A percentile compares a stretch with the other conserved stretches of the same genome.
These are phyloP conservation scores for Mus pahari DNA, from an alignment of 2,113 vertebrate genomes.

Conservation along the genomic window DNA sequence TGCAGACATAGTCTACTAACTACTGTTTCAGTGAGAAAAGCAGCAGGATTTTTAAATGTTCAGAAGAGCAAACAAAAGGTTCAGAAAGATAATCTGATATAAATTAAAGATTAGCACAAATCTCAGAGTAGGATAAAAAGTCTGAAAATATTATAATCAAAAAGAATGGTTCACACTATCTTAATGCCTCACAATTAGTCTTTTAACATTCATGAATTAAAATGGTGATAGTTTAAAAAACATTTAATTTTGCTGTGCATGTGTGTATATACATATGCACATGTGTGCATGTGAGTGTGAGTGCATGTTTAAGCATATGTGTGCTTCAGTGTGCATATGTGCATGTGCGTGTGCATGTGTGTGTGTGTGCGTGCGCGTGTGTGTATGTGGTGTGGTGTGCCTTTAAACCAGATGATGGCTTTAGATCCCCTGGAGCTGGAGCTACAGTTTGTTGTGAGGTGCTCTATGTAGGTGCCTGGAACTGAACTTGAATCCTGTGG, in stretches of 20 bases:
- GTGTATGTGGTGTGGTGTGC: background rate
- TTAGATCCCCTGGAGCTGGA: background rate
- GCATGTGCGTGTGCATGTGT: background rate
- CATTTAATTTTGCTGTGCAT: background rate
- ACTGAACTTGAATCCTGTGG: background rate
- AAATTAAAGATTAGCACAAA: background rate
- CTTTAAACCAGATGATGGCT: background rate
- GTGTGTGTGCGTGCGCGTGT: too few relatives aligned
- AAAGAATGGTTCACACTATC: background rate
- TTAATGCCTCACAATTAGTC: background rate
- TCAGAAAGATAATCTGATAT: constrained; percentile 43
- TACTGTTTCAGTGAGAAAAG: background rate
- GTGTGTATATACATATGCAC: too few relatives aligned
- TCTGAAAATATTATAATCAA: background rate
- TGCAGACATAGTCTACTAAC: constrained; percentile 3
- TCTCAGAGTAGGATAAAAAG: background rate
- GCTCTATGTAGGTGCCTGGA: too few relatives aligned
- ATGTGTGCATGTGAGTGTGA: background rate
- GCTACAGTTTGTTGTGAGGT: background rate
- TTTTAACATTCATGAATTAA: background rate
- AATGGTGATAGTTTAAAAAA: background rate
- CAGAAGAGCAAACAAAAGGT: background rate
- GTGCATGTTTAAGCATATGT: background rate
- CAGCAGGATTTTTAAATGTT: background rate
- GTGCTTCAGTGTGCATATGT: background rate